These are phyloP conservation scores for Tetanocera ferruginea DNA, from an alignment of 2,888 invertebrate species.

Conservation along the genomic window DNA sequence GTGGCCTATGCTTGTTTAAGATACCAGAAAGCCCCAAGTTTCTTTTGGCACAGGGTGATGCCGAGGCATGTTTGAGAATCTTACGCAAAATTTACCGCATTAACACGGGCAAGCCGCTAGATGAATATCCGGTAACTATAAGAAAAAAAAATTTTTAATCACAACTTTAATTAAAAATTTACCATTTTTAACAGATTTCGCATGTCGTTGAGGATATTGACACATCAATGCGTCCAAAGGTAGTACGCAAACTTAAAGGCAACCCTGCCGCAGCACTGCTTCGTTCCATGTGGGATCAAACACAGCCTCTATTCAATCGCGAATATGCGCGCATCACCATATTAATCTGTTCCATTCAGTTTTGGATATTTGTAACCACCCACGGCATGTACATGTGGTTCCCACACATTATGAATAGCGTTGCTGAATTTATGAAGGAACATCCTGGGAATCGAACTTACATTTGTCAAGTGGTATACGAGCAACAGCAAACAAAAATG, in stretches of 20 bases:
- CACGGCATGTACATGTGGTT: slow-evolving; percentile 68
- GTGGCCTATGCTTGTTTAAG: slow-evolving; percentile 58
- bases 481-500: slow-evolving; percentile 46
- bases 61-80: slow-evolving; percentile 57
- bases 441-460: slow-evolving; percentile 56
- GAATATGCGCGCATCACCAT: slow-evolving; percentile 59
- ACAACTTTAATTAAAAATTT: too few species aligned
- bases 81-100: slow-evolving; percentile 57
- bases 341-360: slow-evolving; percentile 62
- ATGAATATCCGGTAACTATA: slow-evolving; percentile 54
- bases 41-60: slow-evolving; percentile 56
- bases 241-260: slow-evolving; percentile 5
- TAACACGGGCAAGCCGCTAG: slow-evolving; percentile 56
- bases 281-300: slow-evolving; percentile 64
- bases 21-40: slow-evolving; percentile 68
- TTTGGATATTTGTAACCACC: slow-evolving; percentile 62
- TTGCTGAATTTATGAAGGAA: slow-evolving; percentile 57
- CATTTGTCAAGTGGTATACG: slow-evolving; percentile 60
- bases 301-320: slow-evolving; percentile 62
- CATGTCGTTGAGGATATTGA: slow-evolving; percentile 55
- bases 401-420: slow-evolving; percentile 63
- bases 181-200: slow-evolving; percentile 46
- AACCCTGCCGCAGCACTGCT: slow-evolving; percentile 49
- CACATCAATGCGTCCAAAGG: slow-evolving; percentile 45
- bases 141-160: neutral